A percentile compares a stretch with the other conserved stretches of the same genome.
Conservation (phyloP, 2,888 invertebrate genomes). For the Phortica magna region DNA sequence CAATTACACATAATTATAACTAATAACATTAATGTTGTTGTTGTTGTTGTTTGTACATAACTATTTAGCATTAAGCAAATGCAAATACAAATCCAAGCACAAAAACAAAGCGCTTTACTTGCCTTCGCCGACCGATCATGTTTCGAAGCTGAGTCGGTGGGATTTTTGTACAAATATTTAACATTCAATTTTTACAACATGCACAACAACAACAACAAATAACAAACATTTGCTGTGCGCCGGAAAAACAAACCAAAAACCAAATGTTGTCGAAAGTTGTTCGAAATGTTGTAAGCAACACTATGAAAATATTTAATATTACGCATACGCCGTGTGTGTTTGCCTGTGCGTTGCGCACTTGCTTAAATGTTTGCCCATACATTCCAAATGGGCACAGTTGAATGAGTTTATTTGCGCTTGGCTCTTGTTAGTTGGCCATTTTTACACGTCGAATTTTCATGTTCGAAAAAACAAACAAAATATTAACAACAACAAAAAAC, state of each 20-base stretch:
- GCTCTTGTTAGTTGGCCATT: background rate
- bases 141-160: too few relatives aligned
- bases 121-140: too few relatives aligned
- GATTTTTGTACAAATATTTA: conserved; percentile 11
- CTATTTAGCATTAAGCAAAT: background rate
- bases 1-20: conserved; percentile 10
- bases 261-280: conserved; percentile 48
- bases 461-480: background rate
- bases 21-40: conserved; percentile 5
- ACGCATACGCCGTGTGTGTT: conserved; percentile 62
- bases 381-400: background rate
- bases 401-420: background rate
- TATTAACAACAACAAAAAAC: background rate
- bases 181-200: background rate
- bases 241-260: conserved; percentile 11
- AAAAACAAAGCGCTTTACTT: too few relatives aligned
- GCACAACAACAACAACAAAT: background rate
- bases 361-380: background rate
- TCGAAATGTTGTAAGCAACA: conserved; percentile 41
- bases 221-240: background rate
- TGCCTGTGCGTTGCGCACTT: background rate
- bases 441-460: background rate
- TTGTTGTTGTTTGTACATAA: conserved; percentile 11
- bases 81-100: background rate
- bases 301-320: conserved; percentile 53